Evolutionary conservation across 2,888 invertebrate species (phyloP), one percentile per base, ranked within the genome.

Genomic region (Coecobrya sp.): DNA sequence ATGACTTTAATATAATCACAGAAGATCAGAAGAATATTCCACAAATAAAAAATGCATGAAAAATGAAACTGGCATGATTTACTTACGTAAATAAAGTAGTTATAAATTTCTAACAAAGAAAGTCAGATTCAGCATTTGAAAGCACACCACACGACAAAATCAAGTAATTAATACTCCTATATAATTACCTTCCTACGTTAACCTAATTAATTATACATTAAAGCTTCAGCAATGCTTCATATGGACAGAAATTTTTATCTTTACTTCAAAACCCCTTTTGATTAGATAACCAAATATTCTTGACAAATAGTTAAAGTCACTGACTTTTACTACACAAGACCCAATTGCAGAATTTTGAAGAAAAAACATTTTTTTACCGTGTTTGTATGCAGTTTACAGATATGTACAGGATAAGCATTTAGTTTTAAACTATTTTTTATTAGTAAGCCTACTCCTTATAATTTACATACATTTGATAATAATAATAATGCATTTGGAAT

Each of bases 1-100:
- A 52, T 89, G 89, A 89, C 89, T 89, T 89, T 59, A 89, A 85
- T 89, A 85, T 59, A 89, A 89, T 89, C 89, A 89, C 89, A 89
- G 89, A 89, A 85, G 22, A 86, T 45, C 65, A 70, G 68, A 86
- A 86, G 86, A 86, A 87, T 68, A 36, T 73, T 52, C 55, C 52
- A 73, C 86, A 86, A 86, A 86, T 52, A 81, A 86, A 49, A 70
- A 68, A 70, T 27, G 27, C 19, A 59, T 82, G 59, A 82, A 82
- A 30, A 59, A 82, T 11, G 59, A 82, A 59, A 42, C 3, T 42
- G 42, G 42, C 19, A n/a, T 36, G 1, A 59, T 36, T 19, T 30
- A 59, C 19, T n/a, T 30, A 55, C 1, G 19, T 82, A 42, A 45
- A 42, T 42, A 73, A 73, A 73, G 10, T 76, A 25, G 45, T 36